Evolutionary conservation across 2,888 invertebrate species (phyloP).

Genomic region (Morpho deidamia): DNA sequence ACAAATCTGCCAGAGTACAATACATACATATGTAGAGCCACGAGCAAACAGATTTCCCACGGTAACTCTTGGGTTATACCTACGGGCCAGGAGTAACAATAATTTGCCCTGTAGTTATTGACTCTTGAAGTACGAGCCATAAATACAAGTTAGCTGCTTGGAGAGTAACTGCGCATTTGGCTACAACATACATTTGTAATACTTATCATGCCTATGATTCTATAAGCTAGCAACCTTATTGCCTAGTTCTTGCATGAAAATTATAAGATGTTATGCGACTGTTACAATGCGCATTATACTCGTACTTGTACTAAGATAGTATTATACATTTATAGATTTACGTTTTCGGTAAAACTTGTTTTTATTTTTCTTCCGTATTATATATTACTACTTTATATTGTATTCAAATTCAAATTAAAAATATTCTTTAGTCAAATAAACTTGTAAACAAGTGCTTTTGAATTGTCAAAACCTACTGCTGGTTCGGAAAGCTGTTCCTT

Average conservation of each 20-base stretch:
- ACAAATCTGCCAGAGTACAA: too few species aligned
- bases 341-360: too few species aligned
- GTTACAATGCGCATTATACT: too few species aligned
- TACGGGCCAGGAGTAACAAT: slow-evolving; percentile 46
- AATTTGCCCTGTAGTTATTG: slow-evolving; percentile 50
- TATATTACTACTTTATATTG: too few species aligned
- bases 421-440: too few species aligned
- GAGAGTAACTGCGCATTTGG: slow-evolving; percentile 27
- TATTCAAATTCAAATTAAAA: too few species aligned
- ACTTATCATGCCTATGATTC: slow-evolving; percentile 23
- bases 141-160: slow-evolving; percentile 34
- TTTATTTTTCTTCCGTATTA: too few species aligned
- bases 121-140: slow-evolving; percentile 40
- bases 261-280: slow-evolving; percentile 1
- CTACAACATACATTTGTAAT: slow-evolving; percentile 24
- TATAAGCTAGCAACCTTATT: slow-evolving; percentile 21
- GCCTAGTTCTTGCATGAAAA: slow-evolving; percentile 6
- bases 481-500: too few species aligned
- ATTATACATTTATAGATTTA: too few species aligned
- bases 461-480: too few species aligned
- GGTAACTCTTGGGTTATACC: slow-evolving; percentile 47
- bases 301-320: too few species aligned
- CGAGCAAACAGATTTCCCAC: slow-evolving; percentile 53
- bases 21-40: slow-evolving; percentile 35
- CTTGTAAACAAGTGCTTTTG: too few species aligned